A percentile compares a stretch with the other conserved stretches of the same genome.
Conservation (phyloP, 2,888 invertebrate species). For the Horisme vitalbata region DNA sequence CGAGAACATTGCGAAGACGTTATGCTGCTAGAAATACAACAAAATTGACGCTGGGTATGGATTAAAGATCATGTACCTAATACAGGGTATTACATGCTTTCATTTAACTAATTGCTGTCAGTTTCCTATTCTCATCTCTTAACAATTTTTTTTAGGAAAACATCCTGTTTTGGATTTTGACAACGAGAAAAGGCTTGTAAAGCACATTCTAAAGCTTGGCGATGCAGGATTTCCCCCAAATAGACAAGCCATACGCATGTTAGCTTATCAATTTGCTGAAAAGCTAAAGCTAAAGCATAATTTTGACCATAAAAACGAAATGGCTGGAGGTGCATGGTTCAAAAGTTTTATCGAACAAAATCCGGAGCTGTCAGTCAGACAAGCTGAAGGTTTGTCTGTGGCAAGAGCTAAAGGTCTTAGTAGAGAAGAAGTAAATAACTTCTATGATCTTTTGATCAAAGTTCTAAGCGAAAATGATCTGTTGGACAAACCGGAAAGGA, state of each 20-base stretch:
- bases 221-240: too few species aligned
- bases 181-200: too few species aligned
- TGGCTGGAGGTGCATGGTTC: conserved; percentile 18
- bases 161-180: too few species aligned
- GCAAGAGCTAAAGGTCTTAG: conserved; percentile 20
- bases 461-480: conserved; percentile 19
- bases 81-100: background rate
- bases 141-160: background rate
- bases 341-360: conserved; percentile 13
- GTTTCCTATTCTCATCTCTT: background rate
- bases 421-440: conserved; percentile 16
- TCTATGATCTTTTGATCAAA: conserved; percentile 22
- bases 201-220: too few species aligned
- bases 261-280: conserved; percentile 20
- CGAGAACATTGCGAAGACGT: conserved; percentile 35
- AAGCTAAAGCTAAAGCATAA: conserved; percentile 24
- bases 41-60: conserved; percentile 19
- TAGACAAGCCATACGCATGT: too few species aligned
- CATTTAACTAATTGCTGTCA: background rate
- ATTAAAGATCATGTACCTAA: background rate
- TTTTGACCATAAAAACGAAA: conserved; percentile 22
- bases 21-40: conserved; percentile 33
- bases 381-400: conserved; percentile 25
- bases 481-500: conserved; percentile 16
- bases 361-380: conserved; percentile 10